These are phyloP conservation scores for Drosophila formosana DNA, from an alignment of 2,888 invertebrate genomes.

Conservation along the genomic window DNA sequence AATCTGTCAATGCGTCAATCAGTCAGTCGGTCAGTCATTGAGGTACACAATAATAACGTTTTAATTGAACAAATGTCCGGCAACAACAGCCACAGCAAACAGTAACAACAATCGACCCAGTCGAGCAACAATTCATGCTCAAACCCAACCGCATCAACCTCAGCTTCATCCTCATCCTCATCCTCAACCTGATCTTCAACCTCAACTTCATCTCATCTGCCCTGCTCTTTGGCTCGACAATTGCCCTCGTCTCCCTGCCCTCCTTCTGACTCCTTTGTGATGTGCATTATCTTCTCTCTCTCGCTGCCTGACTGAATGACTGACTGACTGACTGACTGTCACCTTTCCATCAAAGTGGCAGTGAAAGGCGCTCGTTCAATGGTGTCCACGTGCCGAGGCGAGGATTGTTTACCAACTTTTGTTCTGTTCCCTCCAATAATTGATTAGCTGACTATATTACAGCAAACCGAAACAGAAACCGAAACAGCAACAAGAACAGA, in stretches of 20 bases:
- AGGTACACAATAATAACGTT: slow-evolving; percentile 78
- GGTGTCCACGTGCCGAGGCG: slow-evolving; percentile 70
- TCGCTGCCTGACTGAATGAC: slow-evolving; percentile 13
- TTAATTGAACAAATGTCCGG: slow-evolving; percentile 78
- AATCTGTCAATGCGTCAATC: slow-evolving; percentile 41
- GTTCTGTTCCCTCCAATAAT: slow-evolving; percentile 33
- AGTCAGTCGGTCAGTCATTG: slow-evolving; percentile 44
- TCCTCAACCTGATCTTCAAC: slow-evolving; percentile 4
- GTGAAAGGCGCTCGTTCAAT: slow-evolving; percentile 63
- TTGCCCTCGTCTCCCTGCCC: slow-evolving; percentile 35
- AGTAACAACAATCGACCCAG: slow-evolving; percentile 43
- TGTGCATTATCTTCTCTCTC: slow-evolving; percentile 16
- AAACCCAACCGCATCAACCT: slow-evolving; percentile 4
- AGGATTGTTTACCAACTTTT: slow-evolving; percentile 70
- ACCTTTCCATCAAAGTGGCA: slow-evolving; percentile 79
- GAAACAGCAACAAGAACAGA: slow-evolving; percentile 1
- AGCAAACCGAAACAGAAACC: slow-evolving; percentile 13
- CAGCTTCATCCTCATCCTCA: slow-evolving; percentile 15
- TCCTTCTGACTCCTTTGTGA: slow-evolving; percentile 44
- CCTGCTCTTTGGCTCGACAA: slow-evolving; percentile 34
- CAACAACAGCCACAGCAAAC: slow-evolving; percentile 15
- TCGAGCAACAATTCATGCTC: slow-evolving; percentile 65
- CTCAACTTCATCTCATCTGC: slow-evolving; percentile 5
- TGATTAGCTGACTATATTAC: slow-evolving; percentile 58
- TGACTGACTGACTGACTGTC: slow-evolving; percentile 62